Evolutionary conservation across 1,140 invertebrate genomes (phyloP).

Genomic region (Daktulosphaira vitifoliae): DNA sequence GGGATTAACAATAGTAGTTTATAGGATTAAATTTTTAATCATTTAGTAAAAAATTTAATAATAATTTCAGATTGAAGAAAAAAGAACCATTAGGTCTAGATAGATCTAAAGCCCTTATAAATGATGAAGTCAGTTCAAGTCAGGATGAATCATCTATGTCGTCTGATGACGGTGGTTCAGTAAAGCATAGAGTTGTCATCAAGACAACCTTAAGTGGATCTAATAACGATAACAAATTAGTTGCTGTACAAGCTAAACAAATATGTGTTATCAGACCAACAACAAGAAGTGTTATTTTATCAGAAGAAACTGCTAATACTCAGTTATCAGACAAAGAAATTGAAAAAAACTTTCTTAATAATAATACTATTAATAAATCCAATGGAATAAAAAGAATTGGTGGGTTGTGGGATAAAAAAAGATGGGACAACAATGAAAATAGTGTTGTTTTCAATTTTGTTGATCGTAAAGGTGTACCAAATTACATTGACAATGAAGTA

Average conservation of each 20-base stretch:
- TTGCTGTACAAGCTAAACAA: constrained; percentile 18
- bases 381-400: constrained; percentile 36
- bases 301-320: constrained; percentile 20
- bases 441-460: constrained; percentile 82
- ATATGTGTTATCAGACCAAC: constrained; percentile 32
- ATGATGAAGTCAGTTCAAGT: constrained; percentile 28
- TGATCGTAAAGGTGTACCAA: constrained; percentile 69
- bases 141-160: constrained; percentile 32
- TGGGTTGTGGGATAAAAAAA: constrained; percentile 48
- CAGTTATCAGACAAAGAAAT: constrained; percentile 54
- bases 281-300: constrained; percentile 16
- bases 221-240: constrained; percentile 12
- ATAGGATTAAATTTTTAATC: too few species aligned
- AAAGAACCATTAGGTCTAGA: constrained; percentile 19
- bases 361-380: background rate
- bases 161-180: constrained; percentile 19
- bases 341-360: constrained; percentile 62
- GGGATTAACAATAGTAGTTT: too few species aligned
- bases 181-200: constrained; percentile 2
- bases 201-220: constrained; percentile 7
- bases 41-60: too few species aligned
- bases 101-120: constrained; percentile 18
- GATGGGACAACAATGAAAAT: constrained; percentile 51
- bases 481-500: constrained; percentile 84
- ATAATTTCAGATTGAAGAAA: constrained; percentile 28